Percentiles rank a stretch among this genome's conserved stretches.
Conservation (phyloP, 2,113 vertebrate species). For the Coregonus clupeaformis region DNA sequence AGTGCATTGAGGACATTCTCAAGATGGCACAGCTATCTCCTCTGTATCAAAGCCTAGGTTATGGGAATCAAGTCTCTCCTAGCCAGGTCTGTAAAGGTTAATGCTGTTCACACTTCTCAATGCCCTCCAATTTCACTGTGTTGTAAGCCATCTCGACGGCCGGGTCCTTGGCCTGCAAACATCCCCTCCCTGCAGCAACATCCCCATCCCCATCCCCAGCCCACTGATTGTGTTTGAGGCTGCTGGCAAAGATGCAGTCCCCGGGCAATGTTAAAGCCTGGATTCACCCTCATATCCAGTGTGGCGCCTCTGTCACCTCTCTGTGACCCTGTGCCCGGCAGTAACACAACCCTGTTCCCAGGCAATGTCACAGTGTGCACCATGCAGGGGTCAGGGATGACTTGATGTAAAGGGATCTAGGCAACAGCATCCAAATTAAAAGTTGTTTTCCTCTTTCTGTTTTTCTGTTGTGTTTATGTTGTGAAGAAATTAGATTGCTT, state of each 20-base stretch:
- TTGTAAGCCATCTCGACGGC: constrained; percentile 50
- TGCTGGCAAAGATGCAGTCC: constrained; percentile 59
- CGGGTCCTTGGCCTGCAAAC: constrained; percentile 42
- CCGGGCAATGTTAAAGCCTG: constrained; percentile 67
- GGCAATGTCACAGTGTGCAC: constrained; percentile 64
- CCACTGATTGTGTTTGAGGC: constrained; percentile 56
- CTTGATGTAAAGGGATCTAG: constrained; percentile 76
- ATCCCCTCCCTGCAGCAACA: constrained; percentile 49
- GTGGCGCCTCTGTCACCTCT: constrained; percentile 54
- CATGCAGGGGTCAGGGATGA: constrained; percentile 66
- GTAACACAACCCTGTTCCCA: constrained; percentile 63
- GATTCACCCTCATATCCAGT: constrained; percentile 63
- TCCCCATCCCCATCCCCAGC: constrained; percentile 25
- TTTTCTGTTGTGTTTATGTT: constrained; percentile 71
- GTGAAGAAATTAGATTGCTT: constrained; percentile 78
- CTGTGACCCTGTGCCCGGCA: constrained; percentile 61
- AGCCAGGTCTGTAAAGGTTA: constrained; percentile 63
- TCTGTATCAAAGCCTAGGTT: constrained; percentile 31
- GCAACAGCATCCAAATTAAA: constrained; percentile 77
- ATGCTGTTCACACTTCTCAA: constrained; percentile 65
- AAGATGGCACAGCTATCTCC: constrained; percentile 15
- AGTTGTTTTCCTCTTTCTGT: constrained; percentile 56
- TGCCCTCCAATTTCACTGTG: constrained; percentile 62
- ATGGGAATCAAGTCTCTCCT: constrained; percentile 54
- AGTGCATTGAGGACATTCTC: constrained; percentile 6